Evolutionary conservation across 2,888 invertebrate genomes (phyloP), one percentile per base, ranked within the genome.

Genomic region (Deilephila elpenor): DNA sequence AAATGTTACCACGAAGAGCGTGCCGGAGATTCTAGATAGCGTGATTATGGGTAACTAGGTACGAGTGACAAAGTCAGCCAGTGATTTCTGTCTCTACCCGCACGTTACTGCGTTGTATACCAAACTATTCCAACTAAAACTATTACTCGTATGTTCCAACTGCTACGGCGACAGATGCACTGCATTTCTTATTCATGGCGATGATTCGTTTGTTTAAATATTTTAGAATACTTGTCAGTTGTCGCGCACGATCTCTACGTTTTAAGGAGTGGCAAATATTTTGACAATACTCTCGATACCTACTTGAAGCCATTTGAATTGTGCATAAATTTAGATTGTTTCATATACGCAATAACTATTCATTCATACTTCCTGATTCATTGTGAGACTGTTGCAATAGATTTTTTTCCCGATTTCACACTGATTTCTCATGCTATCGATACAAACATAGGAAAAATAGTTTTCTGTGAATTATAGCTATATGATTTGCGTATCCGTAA

Each of bases 251-350:
- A 37, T 62, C 34, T 61, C 19, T 62, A 8, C 56, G n/a, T n/a
- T n/a, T 62, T n/a, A 32, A 61, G n/a, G 19, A 29, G 62, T 62
- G 34, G 34, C 62, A 32, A 62, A 62, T 62, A 34, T 61, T 32
- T 34, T 37, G 34, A 8, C n/a, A 62, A 34, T 62, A 62, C n/a
- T 19, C 19, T 37, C 19, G 34, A 8, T 32, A 32, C n/a, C n/a
- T n/a, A n/a, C 32, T 61, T 20, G 32, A 32, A 61, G 34, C 19
- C 37, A 34, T 34, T 62, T 61, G 8, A n/a, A 17, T 62, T n/a
- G 62, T 62, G 61, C 61, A 61, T 61, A 60, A 17, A 61, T 37
- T 62, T 5, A 37, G 8, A n/a, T n/a, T 34, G 34, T 62, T 37
- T 19, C 5, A n/a, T 62, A 37, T 34, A 19, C 19, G 7, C 7